Evolutionary conservation across 2,888 invertebrate species (phyloP).

Genomic region (Andrena trimmerana): DNA sequence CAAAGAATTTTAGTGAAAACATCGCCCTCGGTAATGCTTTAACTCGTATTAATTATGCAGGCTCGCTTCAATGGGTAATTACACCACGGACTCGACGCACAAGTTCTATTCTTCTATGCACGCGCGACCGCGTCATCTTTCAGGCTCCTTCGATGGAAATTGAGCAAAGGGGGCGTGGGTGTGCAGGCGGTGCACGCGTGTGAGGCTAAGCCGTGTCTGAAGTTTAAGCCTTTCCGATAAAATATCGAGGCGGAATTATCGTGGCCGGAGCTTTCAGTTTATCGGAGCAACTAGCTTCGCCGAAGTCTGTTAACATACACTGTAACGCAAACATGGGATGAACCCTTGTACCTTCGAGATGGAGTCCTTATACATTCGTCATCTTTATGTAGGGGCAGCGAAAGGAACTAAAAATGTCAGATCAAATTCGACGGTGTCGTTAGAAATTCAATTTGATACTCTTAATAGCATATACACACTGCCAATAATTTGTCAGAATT

Average conservation of each 20-base stretch:
- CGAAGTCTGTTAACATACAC: slow-evolving; percentile 27
- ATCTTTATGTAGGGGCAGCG: too few relatives aligned
- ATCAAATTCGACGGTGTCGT: too few relatives aligned
- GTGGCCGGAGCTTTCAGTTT: slow-evolving; percentile 54
- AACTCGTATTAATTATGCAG: slow-evolving; percentile 28
- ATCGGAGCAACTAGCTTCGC: slow-evolving; percentile 24
- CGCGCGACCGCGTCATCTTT: slow-evolving; percentile 22
- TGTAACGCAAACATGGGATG: not conserved
- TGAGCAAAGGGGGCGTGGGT: not conserved
- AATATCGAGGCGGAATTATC: slow-evolving; percentile 64
- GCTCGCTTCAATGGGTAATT: slow-evolving; percentile 14
- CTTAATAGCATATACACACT: not conserved
- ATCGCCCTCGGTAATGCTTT: not conserved
- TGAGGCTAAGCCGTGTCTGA: slow-evolving; percentile 51
- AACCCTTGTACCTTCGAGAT: too few relatives aligned
- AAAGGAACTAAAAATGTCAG: too few relatives aligned
- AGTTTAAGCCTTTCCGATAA: slow-evolving; percentile 65
- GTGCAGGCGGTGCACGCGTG: not conserved
- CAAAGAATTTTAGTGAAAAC: too few relatives aligned
- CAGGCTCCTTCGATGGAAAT: slow-evolving; percentile 35
- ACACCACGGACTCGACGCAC: slow-evolving; percentile 25
- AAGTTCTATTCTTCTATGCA: slow-evolving; percentile 48
- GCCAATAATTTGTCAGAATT: slow-evolving; percentile 7
- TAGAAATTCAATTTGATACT: too few relatives aligned
- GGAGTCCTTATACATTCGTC: too few relatives aligned